Evolutionary conservation across 2,888 invertebrate genomes (phyloP).

Genomic region (Dendrolimus pini): DNA sequence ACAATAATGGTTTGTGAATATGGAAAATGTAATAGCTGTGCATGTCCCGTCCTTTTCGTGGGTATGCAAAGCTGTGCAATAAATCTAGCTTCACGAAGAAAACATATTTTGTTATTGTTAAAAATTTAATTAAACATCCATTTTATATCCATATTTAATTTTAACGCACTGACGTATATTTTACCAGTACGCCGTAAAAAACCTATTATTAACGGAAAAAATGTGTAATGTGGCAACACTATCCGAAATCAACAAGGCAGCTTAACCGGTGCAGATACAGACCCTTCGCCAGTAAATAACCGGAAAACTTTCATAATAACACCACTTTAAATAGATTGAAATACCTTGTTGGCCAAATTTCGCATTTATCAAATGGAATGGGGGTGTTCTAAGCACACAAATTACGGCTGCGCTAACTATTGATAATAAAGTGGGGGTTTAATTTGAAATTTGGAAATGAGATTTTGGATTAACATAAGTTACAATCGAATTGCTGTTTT

Average conservation of each 20-base stretch:
- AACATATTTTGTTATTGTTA: too few species aligned
- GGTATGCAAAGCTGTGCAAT: too few species aligned
- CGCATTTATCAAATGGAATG: conserved; percentile 48
- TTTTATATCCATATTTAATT: too few species aligned
- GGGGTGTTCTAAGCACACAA: neutral
- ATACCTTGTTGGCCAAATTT: conserved; percentile 46
- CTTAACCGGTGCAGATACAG: conserved; percentile 1
- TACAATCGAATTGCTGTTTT: too few species aligned
- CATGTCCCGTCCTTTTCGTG: too few species aligned
- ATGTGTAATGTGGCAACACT: neutral
- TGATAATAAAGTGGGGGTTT: neutral
- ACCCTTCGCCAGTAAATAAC: conserved; percentile 48
- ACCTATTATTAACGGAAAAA: too few species aligned
- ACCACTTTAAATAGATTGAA: conserved; percentile 60
- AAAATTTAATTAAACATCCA: too few species aligned
- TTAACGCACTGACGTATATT: too few species aligned
- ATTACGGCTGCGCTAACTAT: neutral
- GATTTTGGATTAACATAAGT: neutral
- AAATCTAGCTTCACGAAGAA: too few species aligned
- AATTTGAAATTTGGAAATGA: neutral
- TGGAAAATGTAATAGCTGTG: too few species aligned
- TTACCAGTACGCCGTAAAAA: too few species aligned
- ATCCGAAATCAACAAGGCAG: neutral
- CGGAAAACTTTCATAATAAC: conserved; percentile 61
- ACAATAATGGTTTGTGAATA: too few species aligned